A percentile compares a stretch with the other conserved stretches of the same genome.
phyloP scores from a whole-genome alignment of 2,113 vertebrate species.

The Progne subis region DNA sequence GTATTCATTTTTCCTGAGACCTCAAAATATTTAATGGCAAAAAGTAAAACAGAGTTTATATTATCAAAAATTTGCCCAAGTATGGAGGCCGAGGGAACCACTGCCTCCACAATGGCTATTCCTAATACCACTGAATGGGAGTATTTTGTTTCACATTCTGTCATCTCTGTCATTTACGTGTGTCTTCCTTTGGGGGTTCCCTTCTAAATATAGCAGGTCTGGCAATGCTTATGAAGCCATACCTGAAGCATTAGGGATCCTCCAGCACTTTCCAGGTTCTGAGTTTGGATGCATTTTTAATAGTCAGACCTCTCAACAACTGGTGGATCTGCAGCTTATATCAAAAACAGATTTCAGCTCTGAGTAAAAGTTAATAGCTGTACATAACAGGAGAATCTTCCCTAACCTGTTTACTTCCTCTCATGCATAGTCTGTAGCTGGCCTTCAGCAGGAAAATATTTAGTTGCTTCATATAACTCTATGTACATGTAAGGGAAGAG shows the following conservation, averaged over 20 bases:
- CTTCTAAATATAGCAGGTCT: neutral
- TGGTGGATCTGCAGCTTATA: neutral
- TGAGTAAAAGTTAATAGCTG: neutral
- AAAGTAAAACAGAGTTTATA: neutral
- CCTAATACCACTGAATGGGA: neutral
- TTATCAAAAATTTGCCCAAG: neutral
- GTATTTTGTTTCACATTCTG: neutral
- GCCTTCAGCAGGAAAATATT: neutral
- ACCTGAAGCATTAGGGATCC: neutral
- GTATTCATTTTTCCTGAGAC: neutral
- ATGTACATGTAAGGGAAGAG: neutral
- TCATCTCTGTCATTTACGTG: rapidly evolving
- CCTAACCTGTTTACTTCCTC: neutral
- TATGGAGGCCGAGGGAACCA: neutral
- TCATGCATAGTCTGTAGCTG: neutral
- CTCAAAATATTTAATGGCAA: neutral
- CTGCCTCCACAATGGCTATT: neutral
- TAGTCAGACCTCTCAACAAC: neutral
- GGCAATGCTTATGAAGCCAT: neutral
- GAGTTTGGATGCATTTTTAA: neutral
- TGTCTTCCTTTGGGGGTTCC: neutral
- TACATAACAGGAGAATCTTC: neutral
- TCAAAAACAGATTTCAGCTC: neutral
- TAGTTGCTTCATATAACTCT: neutral
- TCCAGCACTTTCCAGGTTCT: neutral